Conservation (phyloP, 1,140 invertebrate species). For the Apis florea region DNA sequence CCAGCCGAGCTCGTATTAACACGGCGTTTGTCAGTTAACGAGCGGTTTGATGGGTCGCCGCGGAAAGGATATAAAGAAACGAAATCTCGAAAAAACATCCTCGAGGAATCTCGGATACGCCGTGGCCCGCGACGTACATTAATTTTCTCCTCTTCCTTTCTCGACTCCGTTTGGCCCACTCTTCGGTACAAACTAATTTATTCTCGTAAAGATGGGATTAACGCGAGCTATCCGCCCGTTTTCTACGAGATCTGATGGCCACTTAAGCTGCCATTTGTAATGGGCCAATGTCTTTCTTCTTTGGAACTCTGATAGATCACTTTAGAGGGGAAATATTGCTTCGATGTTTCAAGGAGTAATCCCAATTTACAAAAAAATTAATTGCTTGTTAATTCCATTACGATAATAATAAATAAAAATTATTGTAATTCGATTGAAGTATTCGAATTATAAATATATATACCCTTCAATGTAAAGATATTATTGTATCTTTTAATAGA, state of each 20-base stretch:
- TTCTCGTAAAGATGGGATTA: constrained; percentile 68
- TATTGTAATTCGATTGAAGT: too few relatives aligned
- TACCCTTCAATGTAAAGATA: too few relatives aligned
- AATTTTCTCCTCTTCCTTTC: neutral
- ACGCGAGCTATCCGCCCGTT: constrained; percentile 40
- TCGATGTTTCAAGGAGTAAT: neutral
- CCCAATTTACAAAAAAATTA: too few relatives aligned
- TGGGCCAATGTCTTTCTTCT: neutral
- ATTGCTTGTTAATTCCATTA: too few relatives aligned
- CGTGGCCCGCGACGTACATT: neutral
- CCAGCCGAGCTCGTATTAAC: constrained; percentile 36
- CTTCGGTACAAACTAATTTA: constrained; percentile 69
- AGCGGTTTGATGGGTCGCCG: constrained; percentile 37
- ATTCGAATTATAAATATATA: too few relatives aligned
- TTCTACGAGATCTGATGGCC: neutral
- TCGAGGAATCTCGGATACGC: constrained; percentile 22
- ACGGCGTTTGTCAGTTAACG: constrained; percentile 43
- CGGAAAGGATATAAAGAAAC: constrained; percentile 19
- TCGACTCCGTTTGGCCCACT: neutral
- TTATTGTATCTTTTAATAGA: too few relatives aligned
- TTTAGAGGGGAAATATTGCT: neutral
- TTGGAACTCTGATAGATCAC: neutral
- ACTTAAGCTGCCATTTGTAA: constrained; percentile 12
- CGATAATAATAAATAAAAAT: too few relatives aligned
- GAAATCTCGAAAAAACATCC: constrained; percentile 29